These are phyloP conservation scores for Neuroscelio doddi DNA, from an alignment of 2,888 invertebrate genomes.

Conservation along the genomic window DNA sequence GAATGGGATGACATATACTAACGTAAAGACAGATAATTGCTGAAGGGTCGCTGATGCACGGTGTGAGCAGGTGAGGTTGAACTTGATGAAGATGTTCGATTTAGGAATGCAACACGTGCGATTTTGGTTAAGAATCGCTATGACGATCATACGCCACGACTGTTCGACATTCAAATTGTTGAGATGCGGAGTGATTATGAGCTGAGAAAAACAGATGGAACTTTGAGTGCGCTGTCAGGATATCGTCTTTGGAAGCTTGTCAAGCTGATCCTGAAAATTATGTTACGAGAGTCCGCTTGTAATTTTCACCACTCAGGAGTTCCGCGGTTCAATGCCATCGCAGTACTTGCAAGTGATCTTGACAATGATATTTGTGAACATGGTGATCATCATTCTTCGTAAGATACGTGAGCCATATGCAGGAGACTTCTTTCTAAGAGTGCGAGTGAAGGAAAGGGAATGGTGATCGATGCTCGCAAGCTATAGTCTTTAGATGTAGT, in stretches of 20 bases:
- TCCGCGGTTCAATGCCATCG: constrained; percentile 20
- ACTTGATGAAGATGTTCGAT: too few relatives aligned
- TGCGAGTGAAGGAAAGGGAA: constrained; percentile 25
- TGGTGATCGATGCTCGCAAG: constrained; percentile 21
- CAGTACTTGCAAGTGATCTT: constrained; percentile 23
- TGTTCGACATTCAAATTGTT: too few relatives aligned
- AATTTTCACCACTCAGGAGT: too few relatives aligned
- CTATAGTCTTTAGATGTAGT: too few relatives aligned
- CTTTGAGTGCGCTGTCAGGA: constrained; percentile 2
- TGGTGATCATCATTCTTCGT: constrained; percentile 24
- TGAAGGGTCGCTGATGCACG: too few relatives aligned
- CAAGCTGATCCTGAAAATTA: constrained; percentile 8
- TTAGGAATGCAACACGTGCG: constrained; percentile 34
- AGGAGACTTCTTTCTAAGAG: constrained; percentile 22
- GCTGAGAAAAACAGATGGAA: not conserved
- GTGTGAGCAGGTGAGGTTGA: too few relatives aligned
- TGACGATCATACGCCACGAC: too few relatives aligned
- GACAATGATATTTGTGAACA: constrained; percentile 13
- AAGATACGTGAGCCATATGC: constrained; percentile 16
- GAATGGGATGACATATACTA: too few relatives aligned
- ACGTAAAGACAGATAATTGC: too few relatives aligned
- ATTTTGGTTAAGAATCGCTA: too few relatives aligned
- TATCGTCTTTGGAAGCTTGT: not conserved
- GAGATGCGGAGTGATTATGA: too few relatives aligned
- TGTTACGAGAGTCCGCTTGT: constrained; percentile 16